These are phyloP conservation scores for Semotilus atromaculatus DNA, from an alignment of 2,797 vertebrate species.

Conservation along the genomic window DNA sequence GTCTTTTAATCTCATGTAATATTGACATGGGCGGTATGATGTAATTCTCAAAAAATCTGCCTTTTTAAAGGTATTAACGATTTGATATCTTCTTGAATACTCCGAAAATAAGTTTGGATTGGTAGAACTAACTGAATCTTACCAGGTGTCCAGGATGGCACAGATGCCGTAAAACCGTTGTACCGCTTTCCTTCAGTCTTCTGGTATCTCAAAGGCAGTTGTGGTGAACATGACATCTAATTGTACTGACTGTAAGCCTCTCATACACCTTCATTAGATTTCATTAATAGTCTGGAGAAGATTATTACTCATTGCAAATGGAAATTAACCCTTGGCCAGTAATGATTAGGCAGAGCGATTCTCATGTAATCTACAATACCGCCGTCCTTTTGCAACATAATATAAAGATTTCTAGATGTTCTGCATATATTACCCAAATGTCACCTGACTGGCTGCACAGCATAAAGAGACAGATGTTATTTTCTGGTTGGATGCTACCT, in stretches of 20 bases:
- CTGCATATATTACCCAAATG: conserved; percentile 23
- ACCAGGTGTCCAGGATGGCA: conserved; percentile 26
- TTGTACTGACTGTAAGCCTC: conserved; percentile 32
- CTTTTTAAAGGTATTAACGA: background rate
- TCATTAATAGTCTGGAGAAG: conserved; percentile 34
- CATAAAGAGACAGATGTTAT: conserved; percentile 24
- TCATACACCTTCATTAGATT: conserved; percentile 50
- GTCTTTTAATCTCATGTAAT: conserved; percentile 30
- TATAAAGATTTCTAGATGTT: conserved; percentile 29
- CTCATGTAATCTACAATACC: background rate
- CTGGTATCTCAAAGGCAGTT: background rate
- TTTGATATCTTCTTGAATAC: background rate
- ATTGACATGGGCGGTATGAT: conserved; percentile 9
- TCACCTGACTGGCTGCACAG: conserved; percentile 13
- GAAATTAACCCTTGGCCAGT: conserved; percentile 21
- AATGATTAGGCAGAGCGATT: conserved; percentile 19
- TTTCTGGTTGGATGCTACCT: background rate
- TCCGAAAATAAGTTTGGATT: background rate
- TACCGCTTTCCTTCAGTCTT: conserved; percentile 2
- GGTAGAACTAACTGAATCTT: background rate
- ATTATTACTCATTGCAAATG: conserved; percentile 48
- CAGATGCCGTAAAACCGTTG: conserved; percentile 2
- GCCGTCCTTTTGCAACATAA: conserved; percentile 5
- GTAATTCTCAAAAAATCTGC: background rate
- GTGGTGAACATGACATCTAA: conserved; percentile 49